A percentile compares a stretch with the other conserved stretches of the same genome.
Conservation (phyloP, 2,113 vertebrate genomes). For the Syrmaticus mikado region DNA sequence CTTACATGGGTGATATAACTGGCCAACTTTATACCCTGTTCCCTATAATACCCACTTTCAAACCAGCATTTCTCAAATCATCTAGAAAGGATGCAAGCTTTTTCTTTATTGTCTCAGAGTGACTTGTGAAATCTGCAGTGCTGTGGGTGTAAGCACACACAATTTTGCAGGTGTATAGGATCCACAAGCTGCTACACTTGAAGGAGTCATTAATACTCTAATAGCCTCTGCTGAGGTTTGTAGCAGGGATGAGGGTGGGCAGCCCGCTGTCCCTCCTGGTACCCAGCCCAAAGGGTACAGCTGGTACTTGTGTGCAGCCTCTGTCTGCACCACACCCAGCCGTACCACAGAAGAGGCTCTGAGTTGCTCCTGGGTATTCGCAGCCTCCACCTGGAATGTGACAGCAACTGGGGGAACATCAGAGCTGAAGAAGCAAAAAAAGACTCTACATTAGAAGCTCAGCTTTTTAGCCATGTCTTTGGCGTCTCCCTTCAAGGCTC, state of each 20-base stretch:
- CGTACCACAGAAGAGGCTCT: neutral
- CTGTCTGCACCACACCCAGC: neutral
- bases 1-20: neutral
- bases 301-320: neutral
- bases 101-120: neutral
- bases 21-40: neutral
- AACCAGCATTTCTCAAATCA: neutral
- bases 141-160: neutral
- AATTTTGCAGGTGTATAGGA: neutral
- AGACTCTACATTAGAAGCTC: neutral
- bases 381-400: neutral
- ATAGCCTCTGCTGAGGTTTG: neutral
- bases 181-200: neutral
- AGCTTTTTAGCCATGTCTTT: neutral
- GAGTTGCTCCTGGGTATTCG: rapidly evolving
- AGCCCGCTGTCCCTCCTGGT: neutral
- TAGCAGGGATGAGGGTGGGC: neutral
- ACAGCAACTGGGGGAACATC: neutral
- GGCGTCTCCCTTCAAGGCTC: neutral
- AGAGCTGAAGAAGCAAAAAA: neutral
- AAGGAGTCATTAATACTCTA: neutral
- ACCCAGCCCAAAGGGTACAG: neutral
- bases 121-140: neutral
- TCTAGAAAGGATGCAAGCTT: neutral
- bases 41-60: neutral